A percentile compares a stretch with the other conserved stretches of the same genome.
phyloP scores from a whole-genome alignment of 2,888 invertebrate species.

The Chloroclystis v-ata region DNA sequence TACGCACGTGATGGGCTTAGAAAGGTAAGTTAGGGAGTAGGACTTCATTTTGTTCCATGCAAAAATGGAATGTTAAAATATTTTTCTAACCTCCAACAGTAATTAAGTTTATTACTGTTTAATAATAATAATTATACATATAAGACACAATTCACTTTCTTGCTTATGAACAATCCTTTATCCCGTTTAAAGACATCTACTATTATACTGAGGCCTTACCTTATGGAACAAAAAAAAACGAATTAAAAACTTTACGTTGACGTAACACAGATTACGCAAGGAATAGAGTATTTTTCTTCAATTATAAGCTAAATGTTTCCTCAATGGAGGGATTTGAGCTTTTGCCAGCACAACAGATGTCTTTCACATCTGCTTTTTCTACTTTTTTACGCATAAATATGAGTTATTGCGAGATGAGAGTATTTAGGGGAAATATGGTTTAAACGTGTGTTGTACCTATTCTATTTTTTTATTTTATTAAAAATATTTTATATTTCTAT shows the following conservation, averaged over 20 bases:
- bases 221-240: no score
- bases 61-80: no score
- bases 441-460: no score
- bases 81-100: no score
- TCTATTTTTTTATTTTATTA: no score
- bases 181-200: no score
- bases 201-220: no score
- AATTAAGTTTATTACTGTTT: no score
- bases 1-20: background rate
- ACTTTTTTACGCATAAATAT: constrained; percentile 23
- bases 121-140: no score
- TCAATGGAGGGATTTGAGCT: constrained; percentile 29
- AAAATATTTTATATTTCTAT: no score
- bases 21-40: background rate
- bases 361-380: constrained; percentile 30
- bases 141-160: no score
- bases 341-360: constrained; percentile 39
- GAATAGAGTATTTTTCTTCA: constrained; percentile 31
- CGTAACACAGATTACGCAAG: constrained; percentile 21
- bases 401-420: constrained; percentile 20
- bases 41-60: background rate
- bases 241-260: constrained; percentile 18
- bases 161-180: no score
- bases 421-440: constrained; percentile 10
- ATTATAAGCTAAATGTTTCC: constrained; percentile 31